A percentile compares a stretch with the other conserved stretches of the same genome.
Conservation (phyloP, 2,113 vertebrate species). For the Pluvialis apricaria region DNA sequence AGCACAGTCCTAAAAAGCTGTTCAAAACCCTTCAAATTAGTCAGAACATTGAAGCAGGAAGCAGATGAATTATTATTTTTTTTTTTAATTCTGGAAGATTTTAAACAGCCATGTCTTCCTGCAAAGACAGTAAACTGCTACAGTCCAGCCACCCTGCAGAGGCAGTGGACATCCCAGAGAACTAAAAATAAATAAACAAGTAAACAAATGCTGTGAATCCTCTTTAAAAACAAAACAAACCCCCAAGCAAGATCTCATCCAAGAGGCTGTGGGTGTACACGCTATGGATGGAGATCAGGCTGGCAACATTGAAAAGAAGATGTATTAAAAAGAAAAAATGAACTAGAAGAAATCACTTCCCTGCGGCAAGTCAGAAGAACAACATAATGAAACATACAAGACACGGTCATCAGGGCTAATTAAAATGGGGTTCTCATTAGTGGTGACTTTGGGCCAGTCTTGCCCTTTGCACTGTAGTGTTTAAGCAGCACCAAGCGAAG, state of each 20-base stretch:
- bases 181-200: background rate
- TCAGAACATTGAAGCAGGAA: background rate
- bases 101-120: background rate
- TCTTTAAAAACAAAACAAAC: background rate
- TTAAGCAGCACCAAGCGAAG: background rate
- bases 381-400: background rate
- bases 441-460: background rate
- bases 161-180: background rate
- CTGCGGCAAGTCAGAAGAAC: background rate
- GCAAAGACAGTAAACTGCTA: background rate
- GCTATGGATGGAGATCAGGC: background rate
- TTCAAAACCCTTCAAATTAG: background rate
- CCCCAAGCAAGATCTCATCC: background rate
- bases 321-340: background rate
- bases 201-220: background rate
- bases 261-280: background rate
- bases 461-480: fast-evolving
- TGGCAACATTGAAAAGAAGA: background rate
- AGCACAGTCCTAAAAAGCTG: background rate
- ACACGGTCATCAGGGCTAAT: background rate
- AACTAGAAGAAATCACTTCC: background rate
- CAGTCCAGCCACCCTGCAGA: background rate
- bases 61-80: background rate
- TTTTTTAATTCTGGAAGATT: background rate
- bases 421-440: background rate